phyloP scores from a whole-genome alignment of 2,888 invertebrate species.

The Pseudococcus viburni region DNA sequence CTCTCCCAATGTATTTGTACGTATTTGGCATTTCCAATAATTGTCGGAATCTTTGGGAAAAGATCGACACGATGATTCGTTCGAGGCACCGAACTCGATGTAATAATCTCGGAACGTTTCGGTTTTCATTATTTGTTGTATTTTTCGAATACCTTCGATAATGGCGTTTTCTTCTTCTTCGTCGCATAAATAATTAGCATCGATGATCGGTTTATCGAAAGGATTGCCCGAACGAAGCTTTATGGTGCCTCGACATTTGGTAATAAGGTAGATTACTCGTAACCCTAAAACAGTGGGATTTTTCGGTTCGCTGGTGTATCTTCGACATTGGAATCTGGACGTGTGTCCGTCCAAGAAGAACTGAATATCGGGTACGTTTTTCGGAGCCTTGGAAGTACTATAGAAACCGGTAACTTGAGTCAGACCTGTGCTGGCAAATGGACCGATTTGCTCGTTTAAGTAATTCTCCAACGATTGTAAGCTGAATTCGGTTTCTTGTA shows the following conservation, averaged over 20 bases:
- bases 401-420: slow-evolving; percentile 72
- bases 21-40: slow-evolving; percentile 70
- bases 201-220: slow-evolving; percentile 73
- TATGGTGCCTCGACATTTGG: slow-evolving; percentile 70
- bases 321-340: neutral
- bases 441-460: slow-evolving; percentile 71
- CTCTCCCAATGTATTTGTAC: slow-evolving; percentile 69
- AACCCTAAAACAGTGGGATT: slow-evolving; percentile 65
- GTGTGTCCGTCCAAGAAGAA: slow-evolving; percentile 71
- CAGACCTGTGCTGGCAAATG: slow-evolving; percentile 72
- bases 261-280: slow-evolving; percentile 71
- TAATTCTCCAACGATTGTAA: slow-evolving; percentile 70
- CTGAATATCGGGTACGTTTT: slow-evolving; percentile 71
- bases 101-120: slow-evolving; percentile 68
- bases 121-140: slow-evolving; percentile 68
- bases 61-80: slow-evolving; percentile 68
- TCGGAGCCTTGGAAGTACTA: slow-evolving; percentile 70
- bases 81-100: slow-evolving; percentile 68
- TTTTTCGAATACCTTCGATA: slow-evolving; percentile 70
- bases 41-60: slow-evolving; percentile 68
- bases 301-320: neutral
- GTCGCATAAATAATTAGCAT: slow-evolving; percentile 74
- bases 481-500: slow-evolving; percentile 67
- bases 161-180: slow-evolving; percentile 71
- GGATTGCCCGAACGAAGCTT: slow-evolving; percentile 73